Evolutionary conservation across 2,888 invertebrate genomes (phyloP).

Genomic region (Halictus ligatus): DNA sequence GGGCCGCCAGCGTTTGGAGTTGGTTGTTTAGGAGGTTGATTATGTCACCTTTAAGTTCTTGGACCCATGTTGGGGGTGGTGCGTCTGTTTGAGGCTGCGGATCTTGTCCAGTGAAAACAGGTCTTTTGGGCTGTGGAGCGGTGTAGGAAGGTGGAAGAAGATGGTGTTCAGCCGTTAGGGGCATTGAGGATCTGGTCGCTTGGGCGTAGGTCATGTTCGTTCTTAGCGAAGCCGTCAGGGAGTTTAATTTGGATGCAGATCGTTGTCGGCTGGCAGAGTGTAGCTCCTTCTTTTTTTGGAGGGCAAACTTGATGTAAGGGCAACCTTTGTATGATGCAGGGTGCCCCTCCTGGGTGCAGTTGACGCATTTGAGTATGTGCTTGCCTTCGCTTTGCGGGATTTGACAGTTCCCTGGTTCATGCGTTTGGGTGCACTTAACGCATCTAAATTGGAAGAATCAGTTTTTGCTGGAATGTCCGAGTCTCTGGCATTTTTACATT

Average conservation of each 20-base stretch:
- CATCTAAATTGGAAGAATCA: neutral
- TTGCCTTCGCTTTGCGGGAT: neutral
- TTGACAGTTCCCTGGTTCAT: neutral
- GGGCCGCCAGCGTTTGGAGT: neutral
- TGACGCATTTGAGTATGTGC: neutral
- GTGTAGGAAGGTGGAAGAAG: neutral
- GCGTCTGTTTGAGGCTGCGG: neutral
- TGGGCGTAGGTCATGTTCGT: neutral
- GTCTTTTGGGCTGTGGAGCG: neutral
- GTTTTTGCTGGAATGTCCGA: neutral
- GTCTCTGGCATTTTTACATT: constrained; percentile 8
- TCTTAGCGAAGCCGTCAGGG: neutral
- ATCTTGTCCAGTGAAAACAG: no score
- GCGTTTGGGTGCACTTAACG: neutral
- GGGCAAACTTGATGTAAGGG: neutral
- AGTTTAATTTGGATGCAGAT: no score
- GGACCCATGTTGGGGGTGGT: neutral
- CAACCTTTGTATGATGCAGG: constrained; percentile 8
- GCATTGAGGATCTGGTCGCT: neutral
- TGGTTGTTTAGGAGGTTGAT: neutral
- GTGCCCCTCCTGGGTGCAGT: neutral
- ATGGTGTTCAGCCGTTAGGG: neutral
- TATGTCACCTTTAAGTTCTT: neutral
- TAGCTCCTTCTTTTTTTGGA: neutral
- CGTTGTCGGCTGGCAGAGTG: no score